phyloP scores from a whole-genome alignment of 2,797 vertebrate species.

The Nyctalus aviator region DNA sequence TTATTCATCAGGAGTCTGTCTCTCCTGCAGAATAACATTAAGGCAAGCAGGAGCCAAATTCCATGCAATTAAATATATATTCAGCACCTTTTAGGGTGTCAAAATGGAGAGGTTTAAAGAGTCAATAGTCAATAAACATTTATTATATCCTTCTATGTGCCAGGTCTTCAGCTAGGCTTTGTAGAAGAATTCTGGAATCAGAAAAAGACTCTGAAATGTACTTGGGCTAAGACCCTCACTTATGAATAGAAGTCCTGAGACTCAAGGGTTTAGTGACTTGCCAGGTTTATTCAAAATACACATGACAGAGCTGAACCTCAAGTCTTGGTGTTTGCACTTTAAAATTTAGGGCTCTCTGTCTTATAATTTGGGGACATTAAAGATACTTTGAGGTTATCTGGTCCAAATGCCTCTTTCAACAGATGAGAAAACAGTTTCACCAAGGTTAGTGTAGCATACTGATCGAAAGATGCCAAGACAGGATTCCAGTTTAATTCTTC shows the following conservation, averaged over 20 bases:
- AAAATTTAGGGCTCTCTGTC: not conserved
- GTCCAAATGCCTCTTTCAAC: not conserved
- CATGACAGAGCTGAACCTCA: not conserved
- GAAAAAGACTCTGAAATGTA: not conserved
- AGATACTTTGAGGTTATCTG: not conserved
- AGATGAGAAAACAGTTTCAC: not conserved
- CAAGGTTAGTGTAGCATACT: not conserved
- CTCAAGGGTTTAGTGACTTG: not conserved
- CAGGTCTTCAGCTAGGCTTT: not conserved
- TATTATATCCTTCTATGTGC: not conserved
- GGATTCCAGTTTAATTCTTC: not conserved
- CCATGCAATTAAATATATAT: not conserved
- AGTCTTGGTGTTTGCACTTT: not conserved
- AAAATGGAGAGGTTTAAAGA: not conserved
- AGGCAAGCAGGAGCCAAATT: not conserved
- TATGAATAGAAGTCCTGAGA: not conserved
- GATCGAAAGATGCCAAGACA: not conserved
- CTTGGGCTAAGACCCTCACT: not conserved
- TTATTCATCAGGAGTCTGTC: not conserved
- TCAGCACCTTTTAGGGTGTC: not conserved
- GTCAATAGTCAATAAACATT: not conserved
- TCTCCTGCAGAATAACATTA: not conserved
- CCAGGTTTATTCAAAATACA: not conserved
- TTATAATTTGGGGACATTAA: not conserved
- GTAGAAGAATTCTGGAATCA: not conserved